A percentile compares a stretch with the other conserved stretches of the same genome.
phyloP scores from a whole-genome alignment of 2,113 vertebrate genomes.

The Plecturocebus donacophilus region DNA sequence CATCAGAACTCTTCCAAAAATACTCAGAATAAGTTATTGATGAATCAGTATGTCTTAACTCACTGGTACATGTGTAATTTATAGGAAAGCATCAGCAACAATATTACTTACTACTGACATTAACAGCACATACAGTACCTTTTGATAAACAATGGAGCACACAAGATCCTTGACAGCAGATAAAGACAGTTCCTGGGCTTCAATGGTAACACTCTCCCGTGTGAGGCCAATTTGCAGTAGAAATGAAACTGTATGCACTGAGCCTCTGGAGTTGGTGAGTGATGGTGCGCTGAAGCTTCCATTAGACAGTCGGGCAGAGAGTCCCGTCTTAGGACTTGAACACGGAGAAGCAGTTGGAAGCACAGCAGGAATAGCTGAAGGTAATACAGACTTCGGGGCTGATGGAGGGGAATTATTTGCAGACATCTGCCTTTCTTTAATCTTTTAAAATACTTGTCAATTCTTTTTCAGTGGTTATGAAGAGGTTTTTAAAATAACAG shows the following conservation, averaged over 20 bases:
- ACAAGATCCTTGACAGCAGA: constrained; percentile 97
- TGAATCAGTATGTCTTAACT: neutral
- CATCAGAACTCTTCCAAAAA: constrained; percentile 10
- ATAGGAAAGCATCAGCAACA: neutral
- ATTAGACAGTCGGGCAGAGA: constrained; percentile 95
- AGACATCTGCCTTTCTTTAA: constrained; percentile 96
- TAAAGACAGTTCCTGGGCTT: constrained; percentile 94
- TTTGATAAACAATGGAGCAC: constrained; percentile 98
- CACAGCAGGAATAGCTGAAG: constrained; percentile 88
- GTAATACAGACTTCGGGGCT: constrained; percentile 93
- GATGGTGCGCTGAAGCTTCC: constrained; percentile 93
- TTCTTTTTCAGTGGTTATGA: constrained; percentile 64
- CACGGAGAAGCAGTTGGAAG: constrained; percentile 88
- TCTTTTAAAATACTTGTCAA: constrained; percentile 78
- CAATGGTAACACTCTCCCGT: constrained; percentile 96
- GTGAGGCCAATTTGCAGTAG: constrained; percentile 98
- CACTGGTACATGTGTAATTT: neutral
- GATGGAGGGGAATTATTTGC: constrained; percentile 93
- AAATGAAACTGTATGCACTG: constrained; percentile 95
- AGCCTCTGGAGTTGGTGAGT: constrained; percentile 94
- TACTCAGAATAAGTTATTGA: neutral
- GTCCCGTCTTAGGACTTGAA: constrained; percentile 90
- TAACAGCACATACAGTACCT: constrained; percentile 87
- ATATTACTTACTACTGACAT: constrained; percentile 4
- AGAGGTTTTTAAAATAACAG: constrained; percentile 62